Percentiles rank a stretch among this genome's conserved stretches.
These are phyloP conservation scores for Telenomus remus DNA, from an alignment of 1,140 invertebrate genomes.

Conservation along the genomic window DNA sequence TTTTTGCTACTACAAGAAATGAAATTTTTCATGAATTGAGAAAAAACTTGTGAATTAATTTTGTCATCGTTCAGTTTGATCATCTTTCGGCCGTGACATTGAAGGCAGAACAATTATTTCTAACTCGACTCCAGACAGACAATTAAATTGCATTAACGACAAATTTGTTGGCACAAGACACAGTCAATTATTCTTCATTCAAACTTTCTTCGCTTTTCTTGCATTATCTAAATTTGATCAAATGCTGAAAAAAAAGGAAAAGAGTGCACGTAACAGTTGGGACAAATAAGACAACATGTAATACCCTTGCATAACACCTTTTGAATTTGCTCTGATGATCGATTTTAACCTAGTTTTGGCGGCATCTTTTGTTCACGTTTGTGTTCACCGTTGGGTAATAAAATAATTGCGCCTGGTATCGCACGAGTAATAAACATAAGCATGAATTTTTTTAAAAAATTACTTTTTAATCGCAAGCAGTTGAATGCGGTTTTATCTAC, in stretches of 20 bases:
- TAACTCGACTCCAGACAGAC: conserved; percentile 15
- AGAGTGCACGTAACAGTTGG: not conserved
- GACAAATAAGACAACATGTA: not conserved
- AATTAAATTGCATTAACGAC: conserved; percentile 14
- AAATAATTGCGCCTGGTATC: conserved; percentile 27
- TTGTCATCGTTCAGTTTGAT: not conserved
- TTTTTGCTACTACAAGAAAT: no score
- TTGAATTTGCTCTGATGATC: conserved; percentile 12
- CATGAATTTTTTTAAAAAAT: conserved; percentile 34
- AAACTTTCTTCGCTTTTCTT: not conserved
- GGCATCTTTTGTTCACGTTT: conserved; percentile 13
- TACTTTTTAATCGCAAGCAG: conserved; percentile 49
- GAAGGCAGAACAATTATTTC: conserved; percentile 3
- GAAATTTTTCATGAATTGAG: not conserved
- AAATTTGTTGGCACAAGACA: not conserved
- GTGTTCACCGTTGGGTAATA: conserved; percentile 17
- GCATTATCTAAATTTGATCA: not conserved
- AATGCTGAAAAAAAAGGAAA: not conserved
- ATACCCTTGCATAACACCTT: conserved; percentile 9
- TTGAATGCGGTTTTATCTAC: conserved; percentile 48
- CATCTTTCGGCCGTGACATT: conserved; percentile 23
- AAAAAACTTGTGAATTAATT: no score
- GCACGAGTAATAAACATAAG: conserved; percentile 19
- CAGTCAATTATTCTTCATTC: not conserved
- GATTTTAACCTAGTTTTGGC: conserved; percentile 18